phyloP scores from a whole-genome alignment of 2,113 vertebrate species.

The Pituophis catenifer region DNA sequence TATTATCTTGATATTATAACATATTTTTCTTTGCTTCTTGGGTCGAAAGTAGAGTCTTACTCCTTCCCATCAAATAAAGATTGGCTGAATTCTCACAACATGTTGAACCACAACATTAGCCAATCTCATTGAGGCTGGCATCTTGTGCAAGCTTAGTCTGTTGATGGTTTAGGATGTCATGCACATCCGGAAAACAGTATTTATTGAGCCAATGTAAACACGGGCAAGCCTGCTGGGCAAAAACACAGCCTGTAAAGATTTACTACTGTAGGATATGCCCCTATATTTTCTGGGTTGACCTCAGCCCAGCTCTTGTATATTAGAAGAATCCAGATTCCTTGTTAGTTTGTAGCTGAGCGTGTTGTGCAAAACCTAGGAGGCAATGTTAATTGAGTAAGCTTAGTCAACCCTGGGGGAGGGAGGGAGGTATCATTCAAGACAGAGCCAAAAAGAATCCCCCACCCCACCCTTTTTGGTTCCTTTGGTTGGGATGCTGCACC shows the following conservation, averaged over 20 bases:
- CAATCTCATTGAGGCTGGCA: not conserved
- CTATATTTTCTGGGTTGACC: not conserved
- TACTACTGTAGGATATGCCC: not conserved
- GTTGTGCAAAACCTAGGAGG: not conserved
- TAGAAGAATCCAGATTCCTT: not conserved
- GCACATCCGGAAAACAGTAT: not conserved
- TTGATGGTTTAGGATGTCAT: not conserved
- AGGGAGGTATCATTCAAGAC: not conserved
- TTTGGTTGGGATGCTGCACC: not conserved
- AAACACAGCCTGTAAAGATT: not conserved
- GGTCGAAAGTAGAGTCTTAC: not conserved
- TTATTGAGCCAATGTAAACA: not conserved
- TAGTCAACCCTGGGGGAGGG: not conserved
- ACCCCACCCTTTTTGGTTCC: not conserved
- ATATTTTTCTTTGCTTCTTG: not conserved
- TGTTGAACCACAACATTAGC: not conserved
- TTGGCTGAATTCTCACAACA: not conserved
- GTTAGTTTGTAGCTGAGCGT: not conserved
- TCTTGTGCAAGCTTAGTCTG: not conserved
- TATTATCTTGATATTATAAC: not conserved
- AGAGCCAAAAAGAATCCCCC: not conserved
- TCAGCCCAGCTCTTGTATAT: not conserved
- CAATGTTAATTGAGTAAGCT: not conserved
- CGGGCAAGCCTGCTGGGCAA: not conserved
- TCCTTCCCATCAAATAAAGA: not conserved